Base-by-base conservation (phyloP, 2,113 vertebrate genomes). In the Thinocorus orbignyianus region DNA sequence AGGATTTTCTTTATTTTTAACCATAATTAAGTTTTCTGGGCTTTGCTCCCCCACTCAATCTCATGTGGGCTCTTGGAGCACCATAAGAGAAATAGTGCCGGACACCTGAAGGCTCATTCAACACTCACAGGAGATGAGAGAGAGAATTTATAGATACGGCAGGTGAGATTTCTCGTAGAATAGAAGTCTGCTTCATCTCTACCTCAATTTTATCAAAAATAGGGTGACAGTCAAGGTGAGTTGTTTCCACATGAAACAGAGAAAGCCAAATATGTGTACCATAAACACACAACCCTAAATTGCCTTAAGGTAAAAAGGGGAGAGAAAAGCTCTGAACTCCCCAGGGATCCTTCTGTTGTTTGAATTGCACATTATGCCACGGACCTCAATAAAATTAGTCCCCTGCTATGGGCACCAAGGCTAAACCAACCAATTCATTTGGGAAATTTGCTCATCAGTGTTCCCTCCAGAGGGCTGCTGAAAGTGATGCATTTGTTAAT, bases 41-140 rank as follows among this genome's bases (percentile, higher is more conserved):
- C 65, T 84, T 91, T 91, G 73, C 91, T 78, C 52, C 61, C 64
- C 80, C 0, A 0, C 48, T 92, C 86, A 58, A 35, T 81, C 89
- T 95, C 87, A 13, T 19, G 20, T 52, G 83, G 81, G 72, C 68
- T 95, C 81, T 90, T 96, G 96, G 93, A 96, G 89, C 81, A 80
- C 73, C 89, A 46, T 91, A 70, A 96, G 87, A 92, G 91, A 88
- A 95, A 95, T 62, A 91, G 58, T 7, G 2, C 22, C 0, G 2
- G 92, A 81, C 94, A 93, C 68, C 89, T 90, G 90, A 96, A 93
- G 66, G 87, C 57, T 95, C 86, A 77, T 94, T 95, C 90, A 95
- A 49, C 87, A 65, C 74, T 90, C 79, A 86, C 41, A 54, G 77
- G 58, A 94, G 95, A 85, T 70, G 87, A 87, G 89, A 90, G 71